Evolutionary conservation across 2,888 invertebrate genomes (phyloP).

Genomic region (Sminthurinus aureus): DNA sequence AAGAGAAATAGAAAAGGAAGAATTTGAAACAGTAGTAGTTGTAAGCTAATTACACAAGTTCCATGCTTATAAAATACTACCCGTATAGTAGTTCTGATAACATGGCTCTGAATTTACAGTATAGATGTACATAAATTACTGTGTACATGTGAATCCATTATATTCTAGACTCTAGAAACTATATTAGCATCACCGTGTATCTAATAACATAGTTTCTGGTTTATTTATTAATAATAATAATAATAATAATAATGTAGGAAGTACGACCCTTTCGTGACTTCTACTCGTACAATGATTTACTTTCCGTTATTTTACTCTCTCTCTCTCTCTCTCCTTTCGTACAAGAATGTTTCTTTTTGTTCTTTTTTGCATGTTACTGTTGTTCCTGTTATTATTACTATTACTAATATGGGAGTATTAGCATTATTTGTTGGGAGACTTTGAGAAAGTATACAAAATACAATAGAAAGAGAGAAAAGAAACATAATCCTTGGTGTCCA

Average conservation of each 20-base stretch:
- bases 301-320: conserved; percentile 12
- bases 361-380: conserved; percentile 12
- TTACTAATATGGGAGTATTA: no score
- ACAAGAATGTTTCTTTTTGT: not conserved
- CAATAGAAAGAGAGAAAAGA: not conserved
- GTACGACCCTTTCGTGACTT: conserved; percentile 30
- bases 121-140: no score
- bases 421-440: no score
- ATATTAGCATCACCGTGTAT: conserved; percentile 19
- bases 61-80: no score
- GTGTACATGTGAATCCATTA: not conserved
- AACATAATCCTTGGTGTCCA: conserved; percentile 19
- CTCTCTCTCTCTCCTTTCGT: not conserved
- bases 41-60: no score
- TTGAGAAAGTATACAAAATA: no score
- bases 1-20: no score
- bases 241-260: conserved; percentile 8
- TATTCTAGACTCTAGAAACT: not conserved
- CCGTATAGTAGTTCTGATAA: no score
- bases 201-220: conserved; percentile 28
- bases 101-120: no score
- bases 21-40: no score
- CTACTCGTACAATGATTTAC: conserved; percentile 30
- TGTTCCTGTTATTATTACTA: not conserved
- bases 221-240: conserved; percentile 25